Conservation (phyloP, 2,113 vertebrate species). For the human region GRCh38 chr1:168704501-168705000, state of each 20-base stretch:
- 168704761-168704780: not conserved
- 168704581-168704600: not conserved
- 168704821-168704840: not conserved
- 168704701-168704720: not conserved
- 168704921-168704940: not conserved
- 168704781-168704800: not conserved
- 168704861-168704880: not conserved
- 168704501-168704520: too few species aligned
- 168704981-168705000: not conserved
- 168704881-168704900: not conserved
- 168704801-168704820: not conserved
- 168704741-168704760: not conserved
- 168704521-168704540: too few species aligned
- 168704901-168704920: not conserved
- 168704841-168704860: not conserved
- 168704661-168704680: not conserved
- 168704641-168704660: not conserved
- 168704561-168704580: not conserved
- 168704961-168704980: not conserved
- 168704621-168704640: not conserved
- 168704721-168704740: not conserved
- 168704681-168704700: not conserved
- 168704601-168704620: not conserved
- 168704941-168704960: too few species aligned
- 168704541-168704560: too few species aligned